Evolutionary conservation across 2,797 vertebrate species (phyloP).

Genomic region (Hypotaenidia philippensis): DNA sequence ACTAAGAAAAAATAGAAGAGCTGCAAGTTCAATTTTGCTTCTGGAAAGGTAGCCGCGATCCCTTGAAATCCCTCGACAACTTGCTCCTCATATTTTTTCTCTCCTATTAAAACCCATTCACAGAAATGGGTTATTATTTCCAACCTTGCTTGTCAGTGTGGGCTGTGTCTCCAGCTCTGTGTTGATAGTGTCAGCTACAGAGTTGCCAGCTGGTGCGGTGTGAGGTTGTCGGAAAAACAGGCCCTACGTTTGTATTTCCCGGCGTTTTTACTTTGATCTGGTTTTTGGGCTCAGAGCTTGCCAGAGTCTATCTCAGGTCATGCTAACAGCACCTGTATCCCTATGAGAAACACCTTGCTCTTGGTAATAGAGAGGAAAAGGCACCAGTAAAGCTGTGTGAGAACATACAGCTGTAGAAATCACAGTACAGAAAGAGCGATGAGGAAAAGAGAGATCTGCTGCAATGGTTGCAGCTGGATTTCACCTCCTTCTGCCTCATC

Average conservation of each 20-base stretch:
- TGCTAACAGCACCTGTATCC: constrained; percentile 53
- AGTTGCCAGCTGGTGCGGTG: constrained; percentile 28
- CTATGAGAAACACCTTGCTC: not conserved
- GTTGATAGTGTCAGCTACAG: not conserved
- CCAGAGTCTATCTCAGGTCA: constrained; percentile 57
- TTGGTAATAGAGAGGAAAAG: not conserved
- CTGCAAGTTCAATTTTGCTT: not conserved
- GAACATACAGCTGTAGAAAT: not conserved
- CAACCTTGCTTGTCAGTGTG: not conserved
- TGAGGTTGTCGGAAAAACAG: constrained; percentile 49
- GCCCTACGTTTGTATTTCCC: constrained; percentile 49
- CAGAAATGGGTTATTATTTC: constrained; percentile 3
- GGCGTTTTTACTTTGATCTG: constrained; percentile 70
- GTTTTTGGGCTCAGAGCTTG: constrained; percentile 17
- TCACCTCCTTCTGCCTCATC: not conserved
- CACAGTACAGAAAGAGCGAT: not conserved
- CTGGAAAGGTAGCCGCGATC: not conserved
- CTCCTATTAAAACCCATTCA: constrained; percentile 3
- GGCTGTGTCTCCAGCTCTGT: not conserved
- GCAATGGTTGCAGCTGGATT: not conserved
- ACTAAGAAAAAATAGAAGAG: not conserved
- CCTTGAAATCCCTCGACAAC: not conserved
- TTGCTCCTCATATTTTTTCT: not conserved
- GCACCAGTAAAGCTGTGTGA: not conserved
- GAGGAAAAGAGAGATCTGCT: not conserved